Base-by-base conservation (phyloP, 92 coral and sea anemone genomes). In the Phenganax subtilis region DNA sequence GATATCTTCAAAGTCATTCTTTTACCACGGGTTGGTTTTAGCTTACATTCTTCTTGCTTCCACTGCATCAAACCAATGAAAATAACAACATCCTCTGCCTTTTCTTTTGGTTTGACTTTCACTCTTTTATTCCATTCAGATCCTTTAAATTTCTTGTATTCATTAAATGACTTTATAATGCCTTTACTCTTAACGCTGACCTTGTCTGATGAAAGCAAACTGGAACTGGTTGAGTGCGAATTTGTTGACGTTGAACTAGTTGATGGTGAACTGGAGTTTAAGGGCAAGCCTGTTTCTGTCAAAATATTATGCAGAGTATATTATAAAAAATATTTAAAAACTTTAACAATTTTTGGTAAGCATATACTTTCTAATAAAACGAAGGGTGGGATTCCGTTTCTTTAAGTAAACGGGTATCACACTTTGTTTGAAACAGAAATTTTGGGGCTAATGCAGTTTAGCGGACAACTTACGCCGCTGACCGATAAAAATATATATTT, bases 41-140 rank as follows among this genome's bases (percentile, higher is more conserved):
- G 67, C 27, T 31, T 81, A 2, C 30, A 20, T 51, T 84, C 83
- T 69, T 61, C 60, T 57, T 81, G 85, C 10, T 54, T 84, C 77
- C 78, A 89, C 54, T 87, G 63, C 77, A 87, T 81, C 47, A 87
- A 57, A 15, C 86, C 92, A 56, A 89, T 87, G 57, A 14, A 25
- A 20, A 89, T 80, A 12, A 55, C 82, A 5, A 89, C 90, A 51
- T 89, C 90, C 54, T 87, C 85, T 44, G 55, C 90, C 80, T 87
- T 87, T 16, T 71, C 85, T 58, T 77, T 88, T 75, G 12, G 10
- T 80, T 80, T 80, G 73, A 12, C 53, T 31, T 80, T 80, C 54
- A 25, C 75, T 60, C 14, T 6, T 55, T 61, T 80, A 44, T 16
- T 11, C 82, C 75, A 69, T 69, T 69, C 53, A 69, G 12, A 7